phyloP scores from a whole-genome alignment of 2,888 invertebrate genomes.

The Dasysyrphus tricinctus region DNA sequence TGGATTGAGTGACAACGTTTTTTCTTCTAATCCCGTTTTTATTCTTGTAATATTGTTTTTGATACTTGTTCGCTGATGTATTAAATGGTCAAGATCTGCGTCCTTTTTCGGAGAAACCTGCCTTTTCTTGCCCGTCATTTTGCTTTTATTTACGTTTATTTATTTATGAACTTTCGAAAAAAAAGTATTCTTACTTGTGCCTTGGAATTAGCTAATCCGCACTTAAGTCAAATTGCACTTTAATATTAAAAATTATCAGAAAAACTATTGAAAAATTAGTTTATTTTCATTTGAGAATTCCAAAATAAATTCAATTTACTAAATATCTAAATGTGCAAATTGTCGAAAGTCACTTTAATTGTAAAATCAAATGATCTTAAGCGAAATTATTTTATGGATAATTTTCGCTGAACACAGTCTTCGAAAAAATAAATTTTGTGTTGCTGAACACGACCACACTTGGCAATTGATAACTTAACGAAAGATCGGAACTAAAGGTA shows the following conservation, averaged over 20 bases:
- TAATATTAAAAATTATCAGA: not conserved
- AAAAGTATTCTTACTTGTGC: not conserved
- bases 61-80: not conserved
- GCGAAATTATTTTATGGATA: too few species aligned
- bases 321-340: not conserved
- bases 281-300: not conserved
- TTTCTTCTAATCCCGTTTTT: not conserved
- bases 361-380: not conserved
- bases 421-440: too few species aligned
- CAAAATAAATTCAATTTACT: not conserved
- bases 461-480: too few species aligned
- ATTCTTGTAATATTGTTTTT: not conserved
- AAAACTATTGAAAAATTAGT: not conserved
- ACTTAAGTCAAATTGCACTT: not conserved
- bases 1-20: not conserved
- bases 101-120: not conserved
- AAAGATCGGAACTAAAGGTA: too few species aligned
- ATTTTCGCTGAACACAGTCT: too few species aligned
- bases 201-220: not conserved
- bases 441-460: too few species aligned
- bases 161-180: not conserved
- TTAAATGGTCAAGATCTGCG: not conserved
- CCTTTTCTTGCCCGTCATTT: not conserved
- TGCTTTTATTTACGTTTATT: not conserved
- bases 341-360: not conserved